phyloP scores from a whole-genome alignment of 2,113 vertebrate genomes.

The Spizaetus ornatus region DNA sequence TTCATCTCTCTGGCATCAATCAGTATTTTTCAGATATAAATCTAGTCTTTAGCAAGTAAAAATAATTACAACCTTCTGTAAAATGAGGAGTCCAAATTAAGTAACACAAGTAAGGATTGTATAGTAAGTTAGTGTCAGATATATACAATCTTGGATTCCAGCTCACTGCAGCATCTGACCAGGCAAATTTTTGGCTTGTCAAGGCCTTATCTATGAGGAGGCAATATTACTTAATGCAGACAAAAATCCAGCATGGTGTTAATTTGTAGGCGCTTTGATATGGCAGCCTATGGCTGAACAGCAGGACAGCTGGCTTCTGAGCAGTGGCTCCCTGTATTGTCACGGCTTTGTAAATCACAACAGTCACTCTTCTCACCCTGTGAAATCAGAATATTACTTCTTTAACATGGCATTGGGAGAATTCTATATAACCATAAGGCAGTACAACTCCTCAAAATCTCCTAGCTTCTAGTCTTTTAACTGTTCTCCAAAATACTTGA shows the following conservation, averaged over 20 bases:
- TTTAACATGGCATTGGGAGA: not conserved
- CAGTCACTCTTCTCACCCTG: not conserved
- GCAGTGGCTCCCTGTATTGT: not conserved
- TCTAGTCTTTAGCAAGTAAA: not conserved
- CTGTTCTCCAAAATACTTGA: not conserved
- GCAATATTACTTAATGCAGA: not conserved
- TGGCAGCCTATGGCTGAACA: not conserved
- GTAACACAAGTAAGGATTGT: not conserved
- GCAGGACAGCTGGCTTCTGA: not conserved
- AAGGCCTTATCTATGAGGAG: not conserved
- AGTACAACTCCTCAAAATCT: not conserved
- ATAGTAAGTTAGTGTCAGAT: not conserved
- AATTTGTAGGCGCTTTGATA: not conserved
- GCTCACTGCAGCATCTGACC: not conserved
- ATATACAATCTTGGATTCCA: not conserved
- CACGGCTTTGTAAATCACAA: not conserved
- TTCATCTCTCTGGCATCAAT: not conserved
- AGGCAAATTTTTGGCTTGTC: not conserved
- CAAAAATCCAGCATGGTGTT: not conserved
- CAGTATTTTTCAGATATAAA: not conserved
- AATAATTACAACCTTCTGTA: not conserved
- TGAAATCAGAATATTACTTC: not conserved
- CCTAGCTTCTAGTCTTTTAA: not conserved
- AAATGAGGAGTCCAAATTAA: not conserved
- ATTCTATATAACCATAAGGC: not conserved